These are phyloP conservation scores for Anodontia alba DNA, from an alignment of 2,888 invertebrate species.

Conservation along the genomic window DNA sequence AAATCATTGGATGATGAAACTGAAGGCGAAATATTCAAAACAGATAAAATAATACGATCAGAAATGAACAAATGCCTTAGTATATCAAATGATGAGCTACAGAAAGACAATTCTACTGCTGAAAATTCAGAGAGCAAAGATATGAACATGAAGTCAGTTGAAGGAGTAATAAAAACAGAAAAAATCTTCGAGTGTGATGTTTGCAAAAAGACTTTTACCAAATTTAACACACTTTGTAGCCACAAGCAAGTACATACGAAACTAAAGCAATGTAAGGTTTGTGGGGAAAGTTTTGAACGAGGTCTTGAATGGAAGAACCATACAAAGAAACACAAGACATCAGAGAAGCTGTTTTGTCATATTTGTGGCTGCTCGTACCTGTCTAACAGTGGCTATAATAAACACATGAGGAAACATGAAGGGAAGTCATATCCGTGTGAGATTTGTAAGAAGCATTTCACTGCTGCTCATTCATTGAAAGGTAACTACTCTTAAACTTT, in stretches of 20 bases:
- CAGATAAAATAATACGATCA: background rate
- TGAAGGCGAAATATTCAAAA: background rate
- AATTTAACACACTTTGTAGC: background rate
- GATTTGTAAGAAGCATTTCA: background rate
- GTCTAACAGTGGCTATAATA: background rate
- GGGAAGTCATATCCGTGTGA: background rate
- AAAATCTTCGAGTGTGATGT: background rate
- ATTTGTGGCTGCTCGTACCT: background rate
- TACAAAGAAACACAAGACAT: background rate
- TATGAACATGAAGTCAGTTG: background rate
- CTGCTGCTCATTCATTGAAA: background rate
- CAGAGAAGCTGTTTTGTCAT: background rate
- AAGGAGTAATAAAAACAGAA: background rate
- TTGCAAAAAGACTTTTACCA: background rate
- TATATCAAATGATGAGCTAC: background rate
- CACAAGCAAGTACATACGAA: background rate
- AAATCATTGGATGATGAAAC: background rate
- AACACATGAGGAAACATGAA: background rate
- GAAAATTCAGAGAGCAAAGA: background rate
- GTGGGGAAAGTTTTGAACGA: background rate
- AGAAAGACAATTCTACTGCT: background rate
- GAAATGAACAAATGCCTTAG: background rate
- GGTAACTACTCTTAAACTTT: background rate
- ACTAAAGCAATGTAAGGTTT: background rate
- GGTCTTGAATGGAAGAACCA: background rate